phyloP scores from a whole-genome alignment of 2,888 invertebrate species.

The Machimus rusticus region DNA sequence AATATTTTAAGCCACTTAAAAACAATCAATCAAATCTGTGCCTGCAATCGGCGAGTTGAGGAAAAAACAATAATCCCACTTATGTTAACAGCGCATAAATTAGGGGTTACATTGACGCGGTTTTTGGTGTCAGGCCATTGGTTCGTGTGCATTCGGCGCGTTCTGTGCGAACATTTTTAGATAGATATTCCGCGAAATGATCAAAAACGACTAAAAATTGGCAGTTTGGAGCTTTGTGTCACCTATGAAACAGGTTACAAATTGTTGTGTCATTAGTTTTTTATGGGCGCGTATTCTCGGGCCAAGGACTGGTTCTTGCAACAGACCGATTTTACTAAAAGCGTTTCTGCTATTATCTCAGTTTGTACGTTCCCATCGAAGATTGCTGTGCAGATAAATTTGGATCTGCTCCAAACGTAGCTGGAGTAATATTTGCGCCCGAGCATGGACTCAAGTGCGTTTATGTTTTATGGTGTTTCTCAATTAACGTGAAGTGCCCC shows the following conservation, averaged over 20 bases:
- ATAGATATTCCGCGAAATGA: background rate
- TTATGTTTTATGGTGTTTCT: conserved; percentile 2
- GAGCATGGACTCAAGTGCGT: conserved; percentile 5
- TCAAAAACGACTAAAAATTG: background rate
- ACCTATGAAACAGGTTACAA: conserved; percentile 25
- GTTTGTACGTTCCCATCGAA: background rate
- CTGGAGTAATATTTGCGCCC: background rate
- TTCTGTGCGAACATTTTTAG: background rate
- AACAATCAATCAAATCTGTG: background rate
- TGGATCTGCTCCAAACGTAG: background rate
- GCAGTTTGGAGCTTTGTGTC: background rate
- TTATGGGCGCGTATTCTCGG: background rate
- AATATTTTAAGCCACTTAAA: background rate
- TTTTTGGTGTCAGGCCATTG: background rate
- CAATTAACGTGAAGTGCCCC: conserved; percentile 1
- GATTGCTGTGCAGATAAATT: background rate
- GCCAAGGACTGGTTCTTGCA: conserved; percentile 16
- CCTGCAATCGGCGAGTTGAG: background rate
- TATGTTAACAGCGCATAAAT: background rate
- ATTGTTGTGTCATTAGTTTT: conserved; percentile 21
- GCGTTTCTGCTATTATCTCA: background rate
- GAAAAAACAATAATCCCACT: background rate
- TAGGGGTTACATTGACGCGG: background rate
- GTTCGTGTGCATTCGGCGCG: background rate
- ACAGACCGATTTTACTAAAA: background rate